Evolutionary conservation across 2,888 invertebrate genomes (phyloP), one percentile per base, ranked within the genome.

Genomic region (Oegoconia quadripuncta): DNA sequence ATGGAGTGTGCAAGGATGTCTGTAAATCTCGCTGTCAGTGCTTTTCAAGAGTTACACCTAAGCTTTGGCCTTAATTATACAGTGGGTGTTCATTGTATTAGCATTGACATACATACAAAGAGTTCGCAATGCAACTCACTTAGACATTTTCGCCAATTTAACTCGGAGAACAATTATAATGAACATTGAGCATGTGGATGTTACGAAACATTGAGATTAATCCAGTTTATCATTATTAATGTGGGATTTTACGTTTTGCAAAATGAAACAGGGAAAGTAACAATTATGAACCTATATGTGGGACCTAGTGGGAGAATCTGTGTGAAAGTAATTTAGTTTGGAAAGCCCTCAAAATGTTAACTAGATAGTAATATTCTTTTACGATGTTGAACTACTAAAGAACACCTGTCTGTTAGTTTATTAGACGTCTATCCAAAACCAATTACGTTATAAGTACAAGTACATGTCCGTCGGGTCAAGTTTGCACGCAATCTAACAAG

Each of bases 61-160:
- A 67, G 64, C 60, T 60, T 59, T 64, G 73, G 68, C 77, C 76
- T 82, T 71, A 72, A 45, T 50, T 51, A 42, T 50, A 38, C 58
- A 64, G 78, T 77, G 72, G 74, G 79, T 67, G 80, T 74, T 59
- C 51, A 67, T 59, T 51, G 60, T 68, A 72, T 75, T 77, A 82
- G 68, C 83, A 83, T 80, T 83, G 83, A 83, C 83, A 80, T 55
- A 81, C 74, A 79, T 80, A n/a, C n/a, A n/a, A n/a, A 54, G 59
- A 50, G 55, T 54, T 58, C 57, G 32, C 31, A 36, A 37, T 53
- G 61, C 64, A 68, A 70, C 37, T 66, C 66, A 60, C 68, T 67
- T 49, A 53, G 59, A 71, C 71, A 74, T 73, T 74, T 67, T 66
- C 57, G 61, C 55, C 57, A 63, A 60, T 73, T 66, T 52, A 53